Conservation (phyloP, 2,888 invertebrate genomes). For the Scaptomyza caliginosa region DNA sequence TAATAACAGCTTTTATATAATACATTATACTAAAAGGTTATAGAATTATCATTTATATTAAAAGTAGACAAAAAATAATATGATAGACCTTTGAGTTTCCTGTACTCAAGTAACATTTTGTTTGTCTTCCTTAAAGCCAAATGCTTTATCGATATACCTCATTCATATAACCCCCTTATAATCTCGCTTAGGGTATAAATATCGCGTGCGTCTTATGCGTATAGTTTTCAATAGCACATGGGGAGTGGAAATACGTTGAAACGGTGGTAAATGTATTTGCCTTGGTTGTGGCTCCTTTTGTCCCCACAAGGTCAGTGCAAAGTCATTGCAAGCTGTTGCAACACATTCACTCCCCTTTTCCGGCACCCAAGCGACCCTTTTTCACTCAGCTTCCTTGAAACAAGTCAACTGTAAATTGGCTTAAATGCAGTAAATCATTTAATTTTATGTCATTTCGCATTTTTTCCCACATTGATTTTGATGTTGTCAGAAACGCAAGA, state of each 20-base stretch:
- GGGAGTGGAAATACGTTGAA: slow-evolving; percentile 33
- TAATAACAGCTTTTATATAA: no score
- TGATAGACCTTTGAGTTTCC: no score
- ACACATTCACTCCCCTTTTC: slow-evolving; percentile 25
- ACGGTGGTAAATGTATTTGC: slow-evolving; percentile 40
- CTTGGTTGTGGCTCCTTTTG: slow-evolving; percentile 31
- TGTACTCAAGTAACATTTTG: no score
- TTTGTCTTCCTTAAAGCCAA: no score
- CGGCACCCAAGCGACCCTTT: no score
- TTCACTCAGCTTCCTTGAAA: slow-evolving; percentile 1
- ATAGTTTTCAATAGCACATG: slow-evolving; percentile 52
- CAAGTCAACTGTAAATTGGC: slow-evolving; percentile 77
- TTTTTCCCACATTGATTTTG: slow-evolving; percentile 36
- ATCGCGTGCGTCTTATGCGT: slow-evolving; percentile 56
- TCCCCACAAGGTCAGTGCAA: slow-evolving; percentile 64
- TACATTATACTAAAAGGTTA: no score
- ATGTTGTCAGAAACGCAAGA: not conserved
- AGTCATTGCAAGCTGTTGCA: slow-evolving; percentile 65
- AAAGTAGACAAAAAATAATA: no score
- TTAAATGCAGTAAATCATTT: slow-evolving; percentile 67
- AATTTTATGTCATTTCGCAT: slow-evolving; percentile 46
- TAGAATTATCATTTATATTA: no score
- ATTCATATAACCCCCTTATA: no score
- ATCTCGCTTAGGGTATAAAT: slow-evolving; percentile 23
- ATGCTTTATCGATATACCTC: no score